Percentiles rank a stretch among this genome's conserved stretches.
These are phyloP conservation scores for Acronicta psi DNA, from an alignment of 2,888 invertebrate genomes.

Conservation along the genomic window DNA sequence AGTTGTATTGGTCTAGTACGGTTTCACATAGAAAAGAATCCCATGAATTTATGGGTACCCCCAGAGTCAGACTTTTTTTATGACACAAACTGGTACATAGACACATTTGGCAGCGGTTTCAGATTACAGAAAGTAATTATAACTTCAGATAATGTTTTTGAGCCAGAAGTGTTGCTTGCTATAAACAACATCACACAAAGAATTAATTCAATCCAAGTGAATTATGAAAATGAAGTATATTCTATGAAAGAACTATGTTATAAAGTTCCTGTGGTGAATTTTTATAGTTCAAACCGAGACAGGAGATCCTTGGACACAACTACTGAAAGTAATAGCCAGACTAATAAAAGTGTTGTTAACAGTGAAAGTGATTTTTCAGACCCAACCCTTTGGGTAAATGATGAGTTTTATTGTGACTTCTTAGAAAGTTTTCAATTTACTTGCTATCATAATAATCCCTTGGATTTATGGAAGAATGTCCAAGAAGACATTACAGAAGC, in stretches of 20 bases:
- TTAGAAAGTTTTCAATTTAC: constrained; percentile 89
- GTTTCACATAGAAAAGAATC: constrained; percentile 93
- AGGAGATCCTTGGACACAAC: constrained; percentile 64
- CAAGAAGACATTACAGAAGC: constrained; percentile 83
- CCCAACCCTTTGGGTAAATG: constrained; percentile 87
- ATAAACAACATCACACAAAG: constrained; percentile 86
- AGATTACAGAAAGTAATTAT: constrained; percentile 90
- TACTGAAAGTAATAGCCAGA: constrained; percentile 46
- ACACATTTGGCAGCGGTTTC: constrained; percentile 90
- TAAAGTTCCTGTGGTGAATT: constrained; percentile 83
- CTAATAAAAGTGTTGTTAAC: constrained; percentile 54
- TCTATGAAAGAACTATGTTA: constrained; percentile 79
- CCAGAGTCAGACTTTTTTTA: constrained; percentile 91
- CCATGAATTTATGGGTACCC: constrained; percentile 93
- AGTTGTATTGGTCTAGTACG: constrained; percentile 90
- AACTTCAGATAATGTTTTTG: constrained; percentile 91
- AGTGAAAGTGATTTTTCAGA: constrained; percentile 82
- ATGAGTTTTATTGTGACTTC: constrained; percentile 90
- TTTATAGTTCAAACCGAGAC: constrained; percentile 67
- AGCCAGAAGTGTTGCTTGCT: constrained; percentile 88
- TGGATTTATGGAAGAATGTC: constrained; percentile 92
- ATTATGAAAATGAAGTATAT: constrained; percentile 65
- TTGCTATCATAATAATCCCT: constrained; percentile 91
- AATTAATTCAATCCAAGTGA: constrained; percentile 78
- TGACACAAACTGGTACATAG: constrained; percentile 93